Evolutionary conservation across 2,888 invertebrate species (phyloP), one percentile per base, ranked within the genome.

Genomic region (Aelia acuminata): DNA sequence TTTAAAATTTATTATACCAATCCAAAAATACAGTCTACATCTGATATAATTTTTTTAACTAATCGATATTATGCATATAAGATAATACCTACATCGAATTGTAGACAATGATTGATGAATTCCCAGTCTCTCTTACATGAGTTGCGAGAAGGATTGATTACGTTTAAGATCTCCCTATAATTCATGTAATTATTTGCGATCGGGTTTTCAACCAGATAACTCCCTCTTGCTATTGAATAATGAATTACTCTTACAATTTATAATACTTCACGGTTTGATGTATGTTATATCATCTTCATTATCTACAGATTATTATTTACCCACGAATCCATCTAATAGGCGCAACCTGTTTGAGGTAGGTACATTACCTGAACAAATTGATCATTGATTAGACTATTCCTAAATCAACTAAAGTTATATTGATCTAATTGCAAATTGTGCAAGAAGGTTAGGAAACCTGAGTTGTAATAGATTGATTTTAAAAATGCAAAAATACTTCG

Each of bases 81-180:
- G n/a, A n/a, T n/a, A 70, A 35, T 70, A 31, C 35, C 15, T 26
- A 31, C 31, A 70, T 35, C 31, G 35, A 18, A 18, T 35, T 7
- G 35, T 0, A 18, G 63, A 35, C 18, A 35, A 70, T 70, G 63
- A 35, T 70, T 31, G 22, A 70, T 35, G 31, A 18, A 70, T 70
- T n/a, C n/a, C 20, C 2, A 70, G 35, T 18, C 31, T 70, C 63
- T 70, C 31, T 70, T 35, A 35, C 31, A 70, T 4, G 18, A 31
- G 57, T 57, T 26, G 53, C 53, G 57, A n/a, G n/a, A 57, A 26
- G 57, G 57, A 57, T 57, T 57, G 63, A 70, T 35, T 70, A 35
- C 35, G 7, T 70, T 35, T 31, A 70, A 70, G 63, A 35, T 70
- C 63, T 70, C 63, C 5, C 35, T 70, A 35, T 70, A 70, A 70